Evolutionary conservation across 2,797 vertebrate genomes (phyloP).

Genomic region (Acanthornis magna): DNA sequence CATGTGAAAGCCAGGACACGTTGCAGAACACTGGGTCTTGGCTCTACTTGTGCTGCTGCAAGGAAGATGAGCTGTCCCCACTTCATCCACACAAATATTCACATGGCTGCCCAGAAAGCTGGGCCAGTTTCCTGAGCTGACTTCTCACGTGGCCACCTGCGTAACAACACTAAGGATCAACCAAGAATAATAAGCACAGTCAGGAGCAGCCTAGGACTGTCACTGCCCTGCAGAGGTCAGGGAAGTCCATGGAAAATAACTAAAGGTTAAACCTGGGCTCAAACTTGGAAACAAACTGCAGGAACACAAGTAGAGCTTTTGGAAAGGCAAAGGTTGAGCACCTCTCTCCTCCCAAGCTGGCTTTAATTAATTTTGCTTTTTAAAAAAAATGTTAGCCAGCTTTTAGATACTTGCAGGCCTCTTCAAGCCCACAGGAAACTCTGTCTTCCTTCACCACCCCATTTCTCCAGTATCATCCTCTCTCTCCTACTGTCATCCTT

Average conservation of each 20-base stretch:
- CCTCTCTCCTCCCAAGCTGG: background rate
- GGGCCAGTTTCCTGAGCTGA: background rate
- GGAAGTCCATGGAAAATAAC: background rate
- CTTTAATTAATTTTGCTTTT: background rate
- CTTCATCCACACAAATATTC: background rate
- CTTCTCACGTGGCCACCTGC: background rate
- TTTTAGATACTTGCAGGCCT: background rate
- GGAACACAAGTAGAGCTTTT: background rate
- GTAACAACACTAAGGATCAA: background rate
- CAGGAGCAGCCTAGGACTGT: background rate
- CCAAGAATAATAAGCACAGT: background rate
- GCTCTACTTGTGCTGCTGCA: background rate
- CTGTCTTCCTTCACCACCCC: background rate
- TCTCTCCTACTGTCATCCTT: background rate
- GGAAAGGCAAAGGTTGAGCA: background rate
- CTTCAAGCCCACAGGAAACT: background rate
- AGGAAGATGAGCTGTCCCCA: background rate
- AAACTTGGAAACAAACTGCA: background rate
- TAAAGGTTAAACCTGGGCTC: background rate
- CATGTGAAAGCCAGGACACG: background rate
- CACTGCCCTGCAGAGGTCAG: background rate
- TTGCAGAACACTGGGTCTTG: background rate
- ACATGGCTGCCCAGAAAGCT: background rate
- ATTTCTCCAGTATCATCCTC: background rate
- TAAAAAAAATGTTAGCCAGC: background rate